A percentile compares a stretch with the other conserved stretches of the same genome.
Conservation (phyloP, 1,140 invertebrate genomes). For the Cydia amplana region DNA sequence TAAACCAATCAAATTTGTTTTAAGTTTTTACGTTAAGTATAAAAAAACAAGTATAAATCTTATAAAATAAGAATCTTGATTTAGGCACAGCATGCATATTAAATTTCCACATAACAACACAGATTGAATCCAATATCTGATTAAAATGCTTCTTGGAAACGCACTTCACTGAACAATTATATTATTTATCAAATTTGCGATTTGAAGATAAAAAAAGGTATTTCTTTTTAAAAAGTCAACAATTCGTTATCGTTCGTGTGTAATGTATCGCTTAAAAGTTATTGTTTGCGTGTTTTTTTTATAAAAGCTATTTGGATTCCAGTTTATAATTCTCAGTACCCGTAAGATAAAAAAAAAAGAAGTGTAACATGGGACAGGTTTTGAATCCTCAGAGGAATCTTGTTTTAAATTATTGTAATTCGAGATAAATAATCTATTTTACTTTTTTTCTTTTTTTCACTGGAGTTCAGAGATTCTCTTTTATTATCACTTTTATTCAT, state of each 20-base stretch:
- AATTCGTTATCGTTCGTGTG: too few relatives aligned
- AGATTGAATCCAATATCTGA: background rate
- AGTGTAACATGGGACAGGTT: background rate
- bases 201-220: too few relatives aligned
- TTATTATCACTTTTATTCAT: too few relatives aligned
- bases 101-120: background rate
- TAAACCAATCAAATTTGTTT: background rate
- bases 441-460: background rate
- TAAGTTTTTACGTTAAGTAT: background rate
- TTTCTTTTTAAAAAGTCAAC: too few relatives aligned
- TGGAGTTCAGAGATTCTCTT: too few relatives aligned
- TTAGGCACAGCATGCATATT: background rate
- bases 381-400: background rate
- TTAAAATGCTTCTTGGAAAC: background rate
- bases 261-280: background rate
- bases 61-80: background rate
- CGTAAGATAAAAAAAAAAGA: background rate
- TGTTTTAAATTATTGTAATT: background rate
- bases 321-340: constrained; percentile 5
- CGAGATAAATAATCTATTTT: background rate
- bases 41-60: too few relatives aligned
- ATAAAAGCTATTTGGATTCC: background rate
- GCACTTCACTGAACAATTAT: too few relatives aligned
- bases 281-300: background rate
- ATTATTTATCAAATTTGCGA: too few relatives aligned